phyloP scores from a whole-genome alignment of 2,797 vertebrate genomes.

The Pangasius mekongensis region DNA sequence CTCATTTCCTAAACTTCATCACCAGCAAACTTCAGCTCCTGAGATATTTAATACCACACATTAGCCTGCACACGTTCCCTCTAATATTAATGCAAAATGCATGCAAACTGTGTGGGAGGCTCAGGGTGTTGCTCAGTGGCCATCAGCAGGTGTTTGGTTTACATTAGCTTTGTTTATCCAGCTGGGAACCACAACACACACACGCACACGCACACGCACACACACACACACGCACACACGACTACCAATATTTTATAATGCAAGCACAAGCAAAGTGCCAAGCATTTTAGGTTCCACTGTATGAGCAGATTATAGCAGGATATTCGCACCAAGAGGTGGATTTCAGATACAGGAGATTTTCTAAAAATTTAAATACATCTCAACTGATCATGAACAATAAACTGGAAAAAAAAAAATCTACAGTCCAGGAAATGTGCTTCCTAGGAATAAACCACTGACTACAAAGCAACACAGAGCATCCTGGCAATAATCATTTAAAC shows the following conservation, averaged over 20 bases:
- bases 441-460: neutral
- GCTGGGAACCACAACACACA: conserved; percentile 15
- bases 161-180: conserved; percentile 32
- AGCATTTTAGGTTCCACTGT: neutral
- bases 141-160: conserved; percentile 27
- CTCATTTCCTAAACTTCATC: neutral
- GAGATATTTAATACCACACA: neutral
- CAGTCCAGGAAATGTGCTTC: neutral
- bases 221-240: neutral
- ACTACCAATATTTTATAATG: neutral
- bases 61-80: too few relatives aligned
- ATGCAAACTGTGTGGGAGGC: conserved; percentile 11
- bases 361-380: too few relatives aligned
- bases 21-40: neutral
- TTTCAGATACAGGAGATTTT: neutral
- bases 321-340: neutral
- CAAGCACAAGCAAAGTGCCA: neutral
- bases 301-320: neutral
- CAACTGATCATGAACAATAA: neutral
- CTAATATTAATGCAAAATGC: neutral
- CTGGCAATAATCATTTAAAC: neutral
- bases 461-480: neutral
- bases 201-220: neutral
- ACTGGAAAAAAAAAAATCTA: neutral
- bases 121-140: neutral